Evolutionary conservation across 2,888 invertebrate genomes (phyloP).

Genomic region (Xylota sylvarum): DNA sequence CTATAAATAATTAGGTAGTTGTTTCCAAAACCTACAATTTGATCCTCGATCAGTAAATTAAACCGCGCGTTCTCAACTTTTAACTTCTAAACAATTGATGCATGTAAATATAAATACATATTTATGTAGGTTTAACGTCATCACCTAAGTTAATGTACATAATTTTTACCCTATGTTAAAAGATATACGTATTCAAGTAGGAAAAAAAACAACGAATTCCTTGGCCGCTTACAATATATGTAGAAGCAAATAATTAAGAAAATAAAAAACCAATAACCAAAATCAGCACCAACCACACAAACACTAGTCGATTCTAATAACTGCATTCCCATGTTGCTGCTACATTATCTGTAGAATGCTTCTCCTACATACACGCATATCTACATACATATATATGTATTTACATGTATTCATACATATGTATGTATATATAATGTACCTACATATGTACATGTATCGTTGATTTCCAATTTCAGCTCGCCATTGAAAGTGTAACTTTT

Average conservation of each 20-base stretch:
- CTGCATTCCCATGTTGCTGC: background rate
- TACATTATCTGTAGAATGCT: slow-evolving; percentile 12
- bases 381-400: background rate
- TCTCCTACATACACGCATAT: background rate
- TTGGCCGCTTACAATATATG: no score
- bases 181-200: no score
- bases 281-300: background rate
- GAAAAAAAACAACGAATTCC: no score
- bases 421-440: background rate
- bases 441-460: background rate
- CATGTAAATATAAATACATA: no score
- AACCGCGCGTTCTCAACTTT: no score
- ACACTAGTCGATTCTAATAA: background rate
- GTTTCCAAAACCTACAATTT: no score
- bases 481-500: slow-evolving; percentile 49
- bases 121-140: no score
- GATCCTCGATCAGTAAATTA: no score
- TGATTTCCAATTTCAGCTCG: slow-evolving; percentile 41
- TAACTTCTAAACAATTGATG: no score
- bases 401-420: background rate
- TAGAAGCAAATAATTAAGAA: background rate
- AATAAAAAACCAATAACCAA: background rate
- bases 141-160: no score
- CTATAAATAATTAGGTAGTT: no score
- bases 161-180: no score